Evolutionary conservation across 2,797 vertebrate species (phyloP).

Genomic region (Chelon auratus): DNA sequence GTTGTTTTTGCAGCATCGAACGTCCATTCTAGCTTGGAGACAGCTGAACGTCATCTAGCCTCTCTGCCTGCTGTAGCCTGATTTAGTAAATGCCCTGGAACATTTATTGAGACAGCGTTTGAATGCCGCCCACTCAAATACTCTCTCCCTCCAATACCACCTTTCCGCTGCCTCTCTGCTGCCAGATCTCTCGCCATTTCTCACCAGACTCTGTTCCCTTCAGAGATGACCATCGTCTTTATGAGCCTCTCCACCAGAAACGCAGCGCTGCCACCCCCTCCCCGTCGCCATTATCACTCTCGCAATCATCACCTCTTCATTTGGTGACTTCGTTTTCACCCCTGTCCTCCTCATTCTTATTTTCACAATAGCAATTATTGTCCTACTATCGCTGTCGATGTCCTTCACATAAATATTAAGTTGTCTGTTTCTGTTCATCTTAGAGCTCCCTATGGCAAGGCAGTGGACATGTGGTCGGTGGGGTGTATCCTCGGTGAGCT

Average conservation of each 20-base stretch:
- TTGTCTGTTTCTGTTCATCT: constrained; percentile 17
- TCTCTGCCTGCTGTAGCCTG: constrained; percentile 75
- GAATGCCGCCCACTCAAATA: constrained; percentile 81
- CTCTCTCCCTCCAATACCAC: constrained; percentile 77
- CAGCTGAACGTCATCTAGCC: constrained; percentile 69
- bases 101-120: constrained; percentile 81
- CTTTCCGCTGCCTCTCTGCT: constrained; percentile 69
- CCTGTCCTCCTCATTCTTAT: not conserved
- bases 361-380: constrained; percentile 5
- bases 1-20: constrained; percentile 47
- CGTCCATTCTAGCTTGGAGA: constrained; percentile 65
- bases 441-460: constrained; percentile 97
- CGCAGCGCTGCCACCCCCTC: constrained; percentile 3
- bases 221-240: constrained; percentile 52
- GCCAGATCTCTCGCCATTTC: constrained; percentile 86
- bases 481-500: constrained; percentile 98
- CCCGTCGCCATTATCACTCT: not conserved
- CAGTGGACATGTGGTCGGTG: constrained; percentile 99
- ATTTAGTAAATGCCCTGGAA: constrained; percentile 84
- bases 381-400: not conserved
- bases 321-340: constrained; percentile 12
- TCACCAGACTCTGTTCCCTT: constrained; percentile 83
- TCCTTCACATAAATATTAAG: not conserved
- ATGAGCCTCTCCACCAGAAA: constrained; percentile 29
- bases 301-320: constrained; percentile 12